These are phyloP conservation scores for Axis porcinus DNA, from an alignment of 2,113 vertebrate species.

Conservation along the genomic window DNA sequence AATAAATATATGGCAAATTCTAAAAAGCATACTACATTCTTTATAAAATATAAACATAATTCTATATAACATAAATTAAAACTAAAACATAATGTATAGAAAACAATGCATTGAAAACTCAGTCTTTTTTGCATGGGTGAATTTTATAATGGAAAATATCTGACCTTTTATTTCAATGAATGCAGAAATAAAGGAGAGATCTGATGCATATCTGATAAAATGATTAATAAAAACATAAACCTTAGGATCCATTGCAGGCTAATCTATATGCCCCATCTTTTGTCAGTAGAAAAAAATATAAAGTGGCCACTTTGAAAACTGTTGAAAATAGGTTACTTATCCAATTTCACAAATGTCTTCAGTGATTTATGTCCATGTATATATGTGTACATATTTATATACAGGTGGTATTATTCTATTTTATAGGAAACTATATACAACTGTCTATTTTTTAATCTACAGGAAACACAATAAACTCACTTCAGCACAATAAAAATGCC, in stretches of 20 bases:
- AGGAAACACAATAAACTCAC: background rate
- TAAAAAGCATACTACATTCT: background rate
- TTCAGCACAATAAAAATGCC: background rate
- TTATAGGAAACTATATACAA: background rate
- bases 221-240: background rate
- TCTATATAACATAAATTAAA: background rate
- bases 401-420: background rate
- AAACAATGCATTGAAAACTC: background rate
- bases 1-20: background rate
- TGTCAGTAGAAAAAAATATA: background rate
- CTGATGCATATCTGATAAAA: background rate
- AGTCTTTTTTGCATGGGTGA: constrained; percentile 33
- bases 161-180: constrained; percentile 54
- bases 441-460: background rate
- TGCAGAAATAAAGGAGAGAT: background rate
- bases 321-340: background rate
- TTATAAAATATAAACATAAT: background rate
- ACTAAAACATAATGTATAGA: background rate
- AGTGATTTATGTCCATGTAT: background rate
- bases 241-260: background rate
- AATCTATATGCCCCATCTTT: background rate
- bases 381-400: background rate
- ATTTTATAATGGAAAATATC: constrained; percentile 40
- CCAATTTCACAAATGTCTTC: background rate
- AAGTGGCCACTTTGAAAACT: background rate